Conservation (phyloP, 2,113 vertebrate genomes). For the Scartelaos histophorus region DNA sequence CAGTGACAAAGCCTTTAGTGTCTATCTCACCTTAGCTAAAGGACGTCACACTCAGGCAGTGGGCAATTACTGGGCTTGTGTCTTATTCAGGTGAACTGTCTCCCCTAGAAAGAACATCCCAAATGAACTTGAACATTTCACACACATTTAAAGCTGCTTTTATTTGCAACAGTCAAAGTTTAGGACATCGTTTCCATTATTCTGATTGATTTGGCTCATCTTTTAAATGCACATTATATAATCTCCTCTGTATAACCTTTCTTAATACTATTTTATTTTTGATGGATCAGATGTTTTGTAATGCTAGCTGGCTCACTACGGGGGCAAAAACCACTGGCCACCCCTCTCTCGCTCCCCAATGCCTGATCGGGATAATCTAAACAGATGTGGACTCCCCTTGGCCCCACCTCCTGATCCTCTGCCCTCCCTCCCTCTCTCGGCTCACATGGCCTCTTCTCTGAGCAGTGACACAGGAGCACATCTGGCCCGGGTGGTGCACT, state of each 20-base stretch:
- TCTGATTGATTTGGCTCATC: neutral
- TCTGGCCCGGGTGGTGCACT: conserved; percentile 50
- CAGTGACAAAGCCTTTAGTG: conserved; percentile 30
- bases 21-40: conserved; percentile 55
- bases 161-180: neutral
- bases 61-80: conserved; percentile 10
- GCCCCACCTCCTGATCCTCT: conserved; percentile 31
- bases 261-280: conserved; percentile 4
- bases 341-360: conserved; percentile 17
- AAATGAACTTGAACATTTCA: conserved; percentile 20
- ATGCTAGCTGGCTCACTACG: neutral
- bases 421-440: conserved; percentile 21
- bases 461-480: conserved; percentile 42
- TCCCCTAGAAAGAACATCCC: conserved; percentile 12
- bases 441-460: conserved; percentile 61
- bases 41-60: conserved; percentile 43
- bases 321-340: conserved; percentile 16
- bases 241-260: neutral
- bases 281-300: conserved; percentile 17
- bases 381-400: conserved; percentile 59
- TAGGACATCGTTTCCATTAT: neutral
- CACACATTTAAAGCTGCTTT: neutral
- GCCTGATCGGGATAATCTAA: conserved; percentile 46
- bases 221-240: neutral
- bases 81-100: conserved; percentile 40